These are phyloP conservation scores for Aphelenchoides fujianensis DNA, from an alignment of 1,140 invertebrate species.

Conservation along the genomic window DNA sequence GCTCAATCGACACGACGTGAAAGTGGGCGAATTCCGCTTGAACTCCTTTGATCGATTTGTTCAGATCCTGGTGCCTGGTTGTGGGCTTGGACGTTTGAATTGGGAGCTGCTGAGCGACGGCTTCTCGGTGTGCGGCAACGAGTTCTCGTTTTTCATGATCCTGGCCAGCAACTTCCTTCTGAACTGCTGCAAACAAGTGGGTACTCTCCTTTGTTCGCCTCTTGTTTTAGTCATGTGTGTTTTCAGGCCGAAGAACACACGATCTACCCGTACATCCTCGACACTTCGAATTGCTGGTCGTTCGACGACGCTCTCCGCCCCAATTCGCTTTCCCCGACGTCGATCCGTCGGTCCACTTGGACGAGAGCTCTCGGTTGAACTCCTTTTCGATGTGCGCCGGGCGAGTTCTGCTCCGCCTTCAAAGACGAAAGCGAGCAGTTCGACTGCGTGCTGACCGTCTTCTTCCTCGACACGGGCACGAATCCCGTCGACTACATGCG, in stretches of 20 bases:
- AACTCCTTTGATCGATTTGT: constrained; percentile 62
- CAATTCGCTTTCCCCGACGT: constrained; percentile 82
- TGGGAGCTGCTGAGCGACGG: constrained; percentile 86
- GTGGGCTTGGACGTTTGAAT: constrained; percentile 84
- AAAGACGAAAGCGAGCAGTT: constrained; percentile 69
- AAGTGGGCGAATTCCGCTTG: background rate
- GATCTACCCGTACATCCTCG: constrained; percentile 88
- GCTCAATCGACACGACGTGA: constrained; percentile 55
- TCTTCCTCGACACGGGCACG: constrained; percentile 95
- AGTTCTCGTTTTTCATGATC: constrained; percentile 94
- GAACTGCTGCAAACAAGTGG: constrained; percentile 42
- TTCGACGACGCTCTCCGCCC: constrained; percentile 76
- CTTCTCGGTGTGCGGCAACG: constrained; percentile 90
- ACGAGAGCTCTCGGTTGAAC: constrained; percentile 63
- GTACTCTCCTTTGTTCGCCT: too few relatives aligned
- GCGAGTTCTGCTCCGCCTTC: constrained; percentile 79
- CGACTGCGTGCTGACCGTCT: constrained; percentile 90
- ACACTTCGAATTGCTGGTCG: constrained; percentile 81
- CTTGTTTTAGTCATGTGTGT: too few relatives aligned
- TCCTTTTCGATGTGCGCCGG: constrained; percentile 93
- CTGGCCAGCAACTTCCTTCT: constrained; percentile 69
- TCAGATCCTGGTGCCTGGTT: constrained; percentile 84
- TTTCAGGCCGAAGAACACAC: constrained; percentile 67
- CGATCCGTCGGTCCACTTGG: constrained; percentile 67
- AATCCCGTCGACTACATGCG: constrained; percentile 93